These are phyloP conservation scores for Sitophilus oryzae DNA, from an alignment of 1,140 invertebrate species.

Conservation along the genomic window DNA sequence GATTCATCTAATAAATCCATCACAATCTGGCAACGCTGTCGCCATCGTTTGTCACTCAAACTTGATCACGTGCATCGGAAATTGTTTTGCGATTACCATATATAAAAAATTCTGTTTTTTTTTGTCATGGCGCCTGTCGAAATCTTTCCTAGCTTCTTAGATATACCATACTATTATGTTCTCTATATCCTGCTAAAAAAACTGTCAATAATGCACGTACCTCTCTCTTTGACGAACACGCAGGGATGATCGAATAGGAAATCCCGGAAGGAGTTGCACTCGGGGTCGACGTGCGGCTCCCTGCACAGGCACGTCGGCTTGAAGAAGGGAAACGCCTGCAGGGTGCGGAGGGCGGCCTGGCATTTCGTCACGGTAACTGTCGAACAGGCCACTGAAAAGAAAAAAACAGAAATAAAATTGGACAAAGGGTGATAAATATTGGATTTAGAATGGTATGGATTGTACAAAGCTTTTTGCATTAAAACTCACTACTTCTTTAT, in stretches of 20 bases:
- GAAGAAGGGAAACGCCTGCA: constrained; percentile 87
- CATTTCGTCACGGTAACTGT: constrained; percentile 88
- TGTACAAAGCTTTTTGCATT: no score
- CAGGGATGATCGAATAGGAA: constrained; percentile 90
- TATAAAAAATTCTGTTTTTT: no score
- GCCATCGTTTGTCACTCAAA: no score
- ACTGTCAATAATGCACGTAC: constrained; percentile 48
- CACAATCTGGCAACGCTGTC: no score
- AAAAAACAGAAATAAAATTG: no score
- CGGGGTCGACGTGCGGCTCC: constrained; percentile 80
- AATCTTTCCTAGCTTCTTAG: no score
- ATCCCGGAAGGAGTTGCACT: constrained; percentile 86
- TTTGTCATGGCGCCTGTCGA: no score
- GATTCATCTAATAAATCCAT: no score
- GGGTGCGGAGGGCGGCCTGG: constrained; percentile 76
- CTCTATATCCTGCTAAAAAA: background rate
- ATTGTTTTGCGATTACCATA: no score
- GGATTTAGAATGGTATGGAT: no score
- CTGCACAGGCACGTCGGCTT: constrained; percentile 85
- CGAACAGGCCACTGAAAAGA: constrained; percentile 79
- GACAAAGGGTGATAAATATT: background rate
- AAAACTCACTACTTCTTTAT: no score
- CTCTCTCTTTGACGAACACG: constrained; percentile 80
- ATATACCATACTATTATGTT: constrained; percentile 4
- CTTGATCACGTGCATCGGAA: no score